These are phyloP conservation scores for Sesamia nonagrioides DNA, from an alignment of 1,140 invertebrate genomes.

Conservation along the genomic window DNA sequence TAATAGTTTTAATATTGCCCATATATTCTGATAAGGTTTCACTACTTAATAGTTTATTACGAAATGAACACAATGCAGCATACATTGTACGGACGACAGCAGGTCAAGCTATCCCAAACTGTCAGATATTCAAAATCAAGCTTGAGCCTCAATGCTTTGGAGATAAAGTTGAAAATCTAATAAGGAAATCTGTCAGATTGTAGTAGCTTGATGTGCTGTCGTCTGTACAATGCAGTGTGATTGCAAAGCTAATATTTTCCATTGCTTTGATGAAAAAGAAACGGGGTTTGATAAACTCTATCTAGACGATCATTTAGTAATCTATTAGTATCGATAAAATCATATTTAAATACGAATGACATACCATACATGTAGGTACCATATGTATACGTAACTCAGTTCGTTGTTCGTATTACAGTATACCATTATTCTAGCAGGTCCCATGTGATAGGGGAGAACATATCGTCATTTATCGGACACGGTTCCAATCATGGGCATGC, in stretches of 20 bases:
- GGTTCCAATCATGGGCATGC: conserved; percentile 12
- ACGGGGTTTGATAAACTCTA: background rate
- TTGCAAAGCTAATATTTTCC: background rate
- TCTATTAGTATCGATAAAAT: background rate
- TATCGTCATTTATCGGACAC: conserved; percentile 28
- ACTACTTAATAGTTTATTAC: background rate
- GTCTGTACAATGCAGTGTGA: background rate
- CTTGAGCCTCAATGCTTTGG: no score
- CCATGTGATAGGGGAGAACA: conserved; percentile 19
- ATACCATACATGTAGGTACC: background rate
- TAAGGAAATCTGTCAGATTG: no score
- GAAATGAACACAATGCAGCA: background rate
- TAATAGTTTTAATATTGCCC: no score
- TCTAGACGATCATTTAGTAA: background rate
- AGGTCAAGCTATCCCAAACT: no score
- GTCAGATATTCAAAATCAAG: no score
- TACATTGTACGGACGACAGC: no score
- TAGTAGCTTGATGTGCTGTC: no score
- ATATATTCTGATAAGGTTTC: background rate
- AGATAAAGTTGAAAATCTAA: no score
- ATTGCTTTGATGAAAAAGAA: background rate
- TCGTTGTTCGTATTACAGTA: conserved; percentile 7
- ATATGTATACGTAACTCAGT: conserved; percentile 10
- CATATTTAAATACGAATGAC: background rate
- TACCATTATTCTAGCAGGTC: conserved; percentile 13